Conservation (phyloP, 2,888 invertebrate species). For the Pseudococcus jackbeardsleyi region DNA sequence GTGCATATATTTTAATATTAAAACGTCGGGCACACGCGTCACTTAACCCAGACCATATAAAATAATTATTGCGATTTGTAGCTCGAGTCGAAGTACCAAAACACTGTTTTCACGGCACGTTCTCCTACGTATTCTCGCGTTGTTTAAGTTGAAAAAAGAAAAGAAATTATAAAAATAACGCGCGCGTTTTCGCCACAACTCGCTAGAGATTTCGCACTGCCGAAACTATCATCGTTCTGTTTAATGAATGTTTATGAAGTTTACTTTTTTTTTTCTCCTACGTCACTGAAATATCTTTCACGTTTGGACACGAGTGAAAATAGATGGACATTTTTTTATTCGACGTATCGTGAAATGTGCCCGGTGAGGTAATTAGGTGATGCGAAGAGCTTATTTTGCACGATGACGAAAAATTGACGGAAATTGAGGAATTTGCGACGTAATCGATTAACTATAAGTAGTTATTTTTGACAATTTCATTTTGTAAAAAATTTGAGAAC, state of each 20-base stretch:
- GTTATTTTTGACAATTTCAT: too few relatives aligned
- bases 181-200: constrained; percentile 57
- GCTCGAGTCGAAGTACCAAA: constrained; percentile 17
- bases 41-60: constrained; percentile 61
- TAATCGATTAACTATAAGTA: background rate
- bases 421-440: background rate
- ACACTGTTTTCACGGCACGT: constrained; percentile 49
- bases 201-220: constrained; percentile 32
- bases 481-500: too few relatives aligned
- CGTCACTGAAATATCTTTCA: constrained; percentile 41
- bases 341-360: background rate
- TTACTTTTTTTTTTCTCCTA: background rate
- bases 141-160: constrained; percentile 27
- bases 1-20: background rate
- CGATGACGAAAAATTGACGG: background rate
- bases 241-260: constrained; percentile 28
- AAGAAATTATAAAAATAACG: constrained; percentile 61
- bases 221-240: constrained; percentile 23
- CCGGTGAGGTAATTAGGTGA: background rate
- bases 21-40: constrained; percentile 33
- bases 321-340: background rate
- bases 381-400: background rate
- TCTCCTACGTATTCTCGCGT: constrained; percentile 45
- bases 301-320: constrained; percentile 27
- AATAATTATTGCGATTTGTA: constrained; percentile 59